Percentiles rank a stretch among this genome's conserved stretches.
These are phyloP conservation scores for Scaptomyza tumidula DNA, from an alignment of 2,888 invertebrate species.

Conservation along the genomic window DNA sequence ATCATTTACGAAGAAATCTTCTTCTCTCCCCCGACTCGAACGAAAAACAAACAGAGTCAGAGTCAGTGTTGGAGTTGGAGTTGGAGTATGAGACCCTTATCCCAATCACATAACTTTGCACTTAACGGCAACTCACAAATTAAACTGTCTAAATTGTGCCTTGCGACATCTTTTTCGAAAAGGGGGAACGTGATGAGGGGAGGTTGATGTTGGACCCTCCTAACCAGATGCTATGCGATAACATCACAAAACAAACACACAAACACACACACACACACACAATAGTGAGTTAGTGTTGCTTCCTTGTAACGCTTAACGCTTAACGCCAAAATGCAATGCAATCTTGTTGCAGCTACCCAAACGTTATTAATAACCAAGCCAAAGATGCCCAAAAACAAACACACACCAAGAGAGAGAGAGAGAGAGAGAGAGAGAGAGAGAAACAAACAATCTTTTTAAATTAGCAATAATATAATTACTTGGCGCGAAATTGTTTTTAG, in stretches of 20 bases:
- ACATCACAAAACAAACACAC: constrained; percentile 16
- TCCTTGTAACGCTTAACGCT: constrained; percentile 45
- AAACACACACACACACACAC: background rate
- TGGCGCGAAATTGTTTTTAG: constrained; percentile 77
- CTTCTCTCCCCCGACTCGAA: background rate
- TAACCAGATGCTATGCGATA: constrained; percentile 65
- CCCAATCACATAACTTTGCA: constrained; percentile 78
- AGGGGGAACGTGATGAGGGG: background rate
- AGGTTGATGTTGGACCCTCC: constrained; percentile 32
- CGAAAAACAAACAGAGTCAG: constrained; percentile 12
- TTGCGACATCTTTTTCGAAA: constrained; percentile 30
- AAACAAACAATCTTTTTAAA: constrained; percentile 55
- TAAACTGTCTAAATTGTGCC: constrained; percentile 72
- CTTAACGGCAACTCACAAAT: constrained; percentile 77
- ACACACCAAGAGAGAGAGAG: background rate
- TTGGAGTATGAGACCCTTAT: constrained; percentile 40
- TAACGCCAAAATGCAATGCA: constrained; percentile 30
- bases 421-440: background rate
- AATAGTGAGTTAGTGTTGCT: constrained; percentile 22
- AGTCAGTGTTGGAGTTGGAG: background rate
- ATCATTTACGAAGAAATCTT: too few relatives aligned
- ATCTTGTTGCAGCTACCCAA: constrained; percentile 35
- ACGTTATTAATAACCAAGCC: constrained; percentile 52
- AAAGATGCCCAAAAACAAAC: background rate
- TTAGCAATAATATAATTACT: constrained; percentile 79